Evolutionary conservation across 2,113 vertebrate genomes (phyloP), one percentile per base, ranked within the genome.

Genomic region (Myiagra hebetior): DNA sequence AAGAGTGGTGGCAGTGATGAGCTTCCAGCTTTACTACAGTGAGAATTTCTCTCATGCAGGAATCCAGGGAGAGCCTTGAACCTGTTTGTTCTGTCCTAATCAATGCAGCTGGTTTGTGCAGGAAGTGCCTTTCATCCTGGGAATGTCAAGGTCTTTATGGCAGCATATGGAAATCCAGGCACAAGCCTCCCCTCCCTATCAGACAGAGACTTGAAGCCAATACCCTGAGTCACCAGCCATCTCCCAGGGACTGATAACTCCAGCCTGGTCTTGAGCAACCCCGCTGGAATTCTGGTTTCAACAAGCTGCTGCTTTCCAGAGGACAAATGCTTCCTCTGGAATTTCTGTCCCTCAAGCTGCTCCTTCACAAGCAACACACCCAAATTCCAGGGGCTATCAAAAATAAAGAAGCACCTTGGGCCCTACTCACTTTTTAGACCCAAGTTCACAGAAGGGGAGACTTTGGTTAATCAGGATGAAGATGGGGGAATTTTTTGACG

Each of bases 11-110:
- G 5, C 0, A 37, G 31, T 13, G 77, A 35, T 15, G 67, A 59
- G 49, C 31, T 69, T 37, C 42, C 75, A 83, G 0, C 52, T 76
- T 72, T 13, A 24, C 67, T 64, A 4, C 13, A 49, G 49, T 11
- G 44, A 60, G 85, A 75, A 60, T 76, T 73, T 41, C 22, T 24
- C 26, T 70, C 50, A 84, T 31, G 76, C n/a, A 94, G 64, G 70
- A 72, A 93, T 67, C 52, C 24, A 8, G 74, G 41, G 24, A 83
- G 63, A 91, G 50, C 46, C 83, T 47, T 56, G 80, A 93, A 95
- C 89, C 95, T 95, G 89, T 95, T 96, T 96, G 94, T 87, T 92
- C 91, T 95, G 86, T 64, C 86, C 93, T 92, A 44, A 92, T 89
- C 95, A 87, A 78, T 72, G 96, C 82, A 68, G 85, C 33, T 73